Percentiles rank a stretch among this genome's conserved stretches.
These are phyloP conservation scores for Pollenia amentaria DNA, from an alignment of 2,888 invertebrate species.

Conservation along the genomic window DNA sequence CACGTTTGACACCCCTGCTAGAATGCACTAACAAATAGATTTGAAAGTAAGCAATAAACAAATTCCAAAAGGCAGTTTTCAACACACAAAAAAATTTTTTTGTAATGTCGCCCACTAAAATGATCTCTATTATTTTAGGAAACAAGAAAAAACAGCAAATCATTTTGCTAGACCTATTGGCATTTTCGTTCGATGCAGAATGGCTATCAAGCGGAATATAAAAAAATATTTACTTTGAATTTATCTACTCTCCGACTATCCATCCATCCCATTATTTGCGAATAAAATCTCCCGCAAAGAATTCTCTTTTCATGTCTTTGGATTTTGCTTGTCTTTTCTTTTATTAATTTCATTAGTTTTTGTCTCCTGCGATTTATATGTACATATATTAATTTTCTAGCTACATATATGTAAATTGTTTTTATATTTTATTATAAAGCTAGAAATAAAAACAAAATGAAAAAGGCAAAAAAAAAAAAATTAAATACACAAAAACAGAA, in stretches of 20 bases:
- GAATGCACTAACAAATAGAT: not conserved
- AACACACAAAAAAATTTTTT: not conserved
- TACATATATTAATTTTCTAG: not conserved
- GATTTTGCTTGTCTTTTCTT: not conserved
- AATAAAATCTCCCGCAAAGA: not conserved
- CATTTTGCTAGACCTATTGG: slow-evolving; percentile 1
- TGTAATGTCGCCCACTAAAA: not conserved
- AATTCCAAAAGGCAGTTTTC: not conserved
- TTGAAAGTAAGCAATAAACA: not conserved
- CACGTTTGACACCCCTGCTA: too few relatives aligned
- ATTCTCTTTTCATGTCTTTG: not conserved
- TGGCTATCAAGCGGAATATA: too few relatives aligned
- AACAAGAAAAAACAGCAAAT: not conserved
- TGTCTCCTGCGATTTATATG: not conserved
- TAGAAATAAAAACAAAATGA: not conserved
- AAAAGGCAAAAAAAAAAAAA: not conserved
- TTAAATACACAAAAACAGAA: not conserved
- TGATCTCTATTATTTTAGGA: not conserved
- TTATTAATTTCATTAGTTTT: not conserved
- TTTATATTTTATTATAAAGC: not conserved
- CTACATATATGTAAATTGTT: not conserved
- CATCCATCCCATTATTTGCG: too few relatives aligned
- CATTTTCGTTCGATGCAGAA: not conserved
- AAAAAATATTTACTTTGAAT: too few relatives aligned
- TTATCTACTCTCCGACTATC: too few relatives aligned